Conservation (phyloP, 2,888 invertebrate genomes). For the Prionchulus punctatus region DNA sequence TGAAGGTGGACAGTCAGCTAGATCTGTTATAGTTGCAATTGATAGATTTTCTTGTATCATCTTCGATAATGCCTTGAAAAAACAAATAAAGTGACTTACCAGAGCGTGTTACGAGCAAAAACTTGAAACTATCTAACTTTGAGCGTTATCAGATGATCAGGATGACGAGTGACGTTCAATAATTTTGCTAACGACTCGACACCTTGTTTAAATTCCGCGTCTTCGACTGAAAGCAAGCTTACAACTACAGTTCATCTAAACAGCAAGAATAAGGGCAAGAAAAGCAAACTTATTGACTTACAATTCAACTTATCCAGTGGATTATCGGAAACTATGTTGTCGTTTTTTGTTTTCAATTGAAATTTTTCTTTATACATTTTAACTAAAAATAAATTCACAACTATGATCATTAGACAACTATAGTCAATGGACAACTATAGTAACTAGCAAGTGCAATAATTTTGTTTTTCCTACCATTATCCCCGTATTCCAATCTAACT, state of each 20-base stretch:
- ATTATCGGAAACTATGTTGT: slow-evolving; percentile 46
- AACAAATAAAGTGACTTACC: slow-evolving; percentile 12
- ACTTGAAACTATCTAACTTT: slow-evolving; percentile 43
- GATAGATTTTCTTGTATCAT: slow-evolving; percentile 34
- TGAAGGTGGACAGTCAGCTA: neutral
- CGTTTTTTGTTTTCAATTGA: too few relatives aligned
- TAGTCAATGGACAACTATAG: slow-evolving; percentile 2
- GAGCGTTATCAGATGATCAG: slow-evolving; percentile 57
- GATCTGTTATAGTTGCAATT: slow-evolving; percentile 39
- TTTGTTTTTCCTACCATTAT: slow-evolving; percentile 42
- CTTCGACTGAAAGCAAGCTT: slow-evolving; percentile 57
- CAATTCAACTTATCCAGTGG: slow-evolving; percentile 70
- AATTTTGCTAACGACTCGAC: slow-evolving; percentile 59
- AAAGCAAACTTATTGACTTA: too few relatives aligned
- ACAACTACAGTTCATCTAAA: too few relatives aligned
- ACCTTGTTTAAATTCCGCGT: slow-evolving; percentile 63
- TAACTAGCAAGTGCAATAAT: too few relatives aligned
- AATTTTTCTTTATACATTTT: slow-evolving; percentile 37
- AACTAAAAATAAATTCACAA: slow-evolving; percentile 7
- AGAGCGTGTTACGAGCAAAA: slow-evolving; percentile 44
- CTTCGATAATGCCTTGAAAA: slow-evolving; percentile 32
- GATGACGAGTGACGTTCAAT: slow-evolving; percentile 61
- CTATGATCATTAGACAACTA: too few relatives aligned
- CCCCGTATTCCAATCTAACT: slow-evolving; percentile 50
- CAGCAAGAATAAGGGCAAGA: too few relatives aligned